These are phyloP conservation scores for Phengaris alcon DNA, from an alignment of 2,888 invertebrate genomes.

Conservation along the genomic window DNA sequence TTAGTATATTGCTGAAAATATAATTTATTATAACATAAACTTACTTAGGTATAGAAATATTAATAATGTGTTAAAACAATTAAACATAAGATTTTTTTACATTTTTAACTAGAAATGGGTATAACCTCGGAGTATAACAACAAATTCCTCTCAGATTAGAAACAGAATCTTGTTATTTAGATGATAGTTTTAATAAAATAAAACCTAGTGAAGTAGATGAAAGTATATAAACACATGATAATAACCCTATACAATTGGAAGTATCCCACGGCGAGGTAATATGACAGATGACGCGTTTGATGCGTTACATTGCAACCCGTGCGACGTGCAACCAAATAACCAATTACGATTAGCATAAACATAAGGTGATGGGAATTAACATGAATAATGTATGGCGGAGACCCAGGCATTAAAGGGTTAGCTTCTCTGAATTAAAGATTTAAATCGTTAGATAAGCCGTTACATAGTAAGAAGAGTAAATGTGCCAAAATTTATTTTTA, in stretches of 20 bases:
- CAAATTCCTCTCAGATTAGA: too few relatives aligned
- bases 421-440: conserved; percentile 47
- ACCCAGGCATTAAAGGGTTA: conserved; percentile 53
- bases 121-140: too few relatives aligned
- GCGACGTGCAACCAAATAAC: conserved; percentile 63
- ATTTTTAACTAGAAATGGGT: too few relatives aligned
- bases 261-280: conserved; percentile 49
- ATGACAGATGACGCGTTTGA: conserved; percentile 65
- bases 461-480: conserved; percentile 35
- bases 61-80: too few relatives aligned
- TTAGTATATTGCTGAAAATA: too few relatives aligned
- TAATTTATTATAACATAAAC: too few relatives aligned
- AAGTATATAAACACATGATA: conserved; percentile 25
- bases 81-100: too few relatives aligned
- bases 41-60: too few relatives aligned
- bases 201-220: too few relatives aligned
- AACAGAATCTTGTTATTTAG: too few relatives aligned
- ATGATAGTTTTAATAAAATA: too few relatives aligned
- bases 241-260: neutral
- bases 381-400: conserved; percentile 70
- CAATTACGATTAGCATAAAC: conserved; percentile 77
- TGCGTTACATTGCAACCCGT: conserved; percentile 53
- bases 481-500: too few relatives aligned
- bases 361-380: conserved; percentile 71
- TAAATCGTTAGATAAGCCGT: conserved; percentile 49